Evolutionary conservation across 2,113 vertebrate species (phyloP), one percentile per base, ranked within the genome.

Genomic region (Epinephelus moara): DNA sequence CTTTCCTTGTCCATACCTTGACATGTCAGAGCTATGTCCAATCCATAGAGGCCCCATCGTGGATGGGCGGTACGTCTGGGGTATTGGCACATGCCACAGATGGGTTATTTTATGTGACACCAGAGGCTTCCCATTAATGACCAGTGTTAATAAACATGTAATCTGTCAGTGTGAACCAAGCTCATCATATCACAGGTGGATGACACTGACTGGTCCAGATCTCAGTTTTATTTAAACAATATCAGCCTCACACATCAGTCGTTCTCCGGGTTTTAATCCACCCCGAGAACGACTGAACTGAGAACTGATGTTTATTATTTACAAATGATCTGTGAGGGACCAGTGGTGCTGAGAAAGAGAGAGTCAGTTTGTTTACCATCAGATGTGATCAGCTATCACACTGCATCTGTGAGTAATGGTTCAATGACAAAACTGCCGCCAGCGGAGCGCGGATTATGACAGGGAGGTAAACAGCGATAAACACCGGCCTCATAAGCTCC

Each of bases 391-490:
- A 1, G 68, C 71, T 72, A 85, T 91, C 82, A 47, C 0, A 4
- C 67, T 45, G 70, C 74, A 80, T 86, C 88, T 78, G 75, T 83
- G 78, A 89, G 81, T 84, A 86, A 89, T 82, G 69, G 71, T 74
- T 84, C 85, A 78, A 68, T 86, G 88, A 85, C 78, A 86, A 60
- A 82, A 68, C 67, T 50, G 71, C 77, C 71, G 37, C 67, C 83
- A 76, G 90, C 60, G 50, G 75, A 86, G 90, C 83, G 78, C 56
- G 85, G 67, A 75, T 88, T 84, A 84, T 86, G 85, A 86, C 84
- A 84, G 81, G 4, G 78, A 75, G 71, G 85, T 88, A 89, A 91
- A 91, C 90, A 89, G 69, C 52, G 78, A 91, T 88, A 91, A 91
- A 89, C 87, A 75, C 30, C 49, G 25, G 57, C 83, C 78, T 86